Base-by-base conservation (phyloP, 2,797 vertebrate species). In the Scolopax rusticola region DNA sequence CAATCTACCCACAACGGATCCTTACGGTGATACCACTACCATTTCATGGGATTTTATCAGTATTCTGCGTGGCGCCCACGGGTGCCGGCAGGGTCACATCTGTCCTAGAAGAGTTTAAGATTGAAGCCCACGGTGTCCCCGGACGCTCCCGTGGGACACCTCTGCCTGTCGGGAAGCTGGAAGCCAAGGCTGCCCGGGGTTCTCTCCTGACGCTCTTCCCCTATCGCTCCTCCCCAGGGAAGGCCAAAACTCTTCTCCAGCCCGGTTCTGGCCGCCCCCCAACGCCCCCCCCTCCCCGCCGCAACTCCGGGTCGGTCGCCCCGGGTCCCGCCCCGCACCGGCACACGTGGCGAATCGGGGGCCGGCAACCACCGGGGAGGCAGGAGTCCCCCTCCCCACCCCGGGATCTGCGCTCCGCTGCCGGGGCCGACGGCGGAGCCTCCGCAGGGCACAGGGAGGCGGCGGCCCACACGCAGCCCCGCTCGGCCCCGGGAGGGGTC, bases 51-150 rank as follows among this genome's bases (percentile, higher is more conserved):
- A 16, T 16, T 81, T 50, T 30, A 12, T 10, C 0, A 25, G 21
- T 1, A 6, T 1, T 1, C 12, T 15, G 40, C 36, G 4, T 0
- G 14, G 81, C 63, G 28, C 19, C 16, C 60, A 5, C 5, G 32
- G 48, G 17, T 23, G 43, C 38, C 19, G 41, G 68, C 36, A 6
- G 60, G 28, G 60, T 24, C 70, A 47, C 33, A 6, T 61, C 78
- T 27, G 25, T 3, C 32, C 70, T 24, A 6, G 7, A 32, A 11
- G 23, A 70, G 30, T 1, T n/a, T 2, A 18, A 4, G 11, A 10
- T 1, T 17, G 1, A 24, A 33, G 24, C 5, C n/a, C 60, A 27
- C 4, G 3, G 36, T 5, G n/a, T 33, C 0, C 4, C 65, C 3
- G 60, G n/a, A 5, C 12, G 12, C 11, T 30, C 32, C 65, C 3